Conservation (phyloP, 2,888 invertebrate species). For the Gnatocerus cornutus region DNA sequence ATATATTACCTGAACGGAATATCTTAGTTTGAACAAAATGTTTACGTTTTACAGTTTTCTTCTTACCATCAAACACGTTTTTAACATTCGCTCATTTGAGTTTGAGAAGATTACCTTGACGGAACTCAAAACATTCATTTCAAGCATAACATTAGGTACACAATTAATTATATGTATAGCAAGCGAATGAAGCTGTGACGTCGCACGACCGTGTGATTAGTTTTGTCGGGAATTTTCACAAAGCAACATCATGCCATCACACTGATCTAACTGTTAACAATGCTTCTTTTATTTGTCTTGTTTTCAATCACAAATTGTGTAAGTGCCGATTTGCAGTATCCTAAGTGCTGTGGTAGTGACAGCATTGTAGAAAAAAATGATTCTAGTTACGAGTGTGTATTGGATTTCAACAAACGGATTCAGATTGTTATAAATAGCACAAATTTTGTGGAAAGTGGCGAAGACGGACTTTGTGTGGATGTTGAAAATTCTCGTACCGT, state of each 20-base stretch:
- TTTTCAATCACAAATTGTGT: slow-evolving; percentile 11
- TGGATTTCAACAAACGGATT: slow-evolving; percentile 45
- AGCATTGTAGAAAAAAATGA: slow-evolving; percentile 26
- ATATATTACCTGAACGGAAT: too few relatives aligned
- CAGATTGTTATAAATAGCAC: slow-evolving; percentile 28
- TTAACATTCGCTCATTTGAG: neutral
- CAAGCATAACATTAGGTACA: slow-evolving; percentile 20
- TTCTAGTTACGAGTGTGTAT: slow-evolving; percentile 26
- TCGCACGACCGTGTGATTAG: neutral
- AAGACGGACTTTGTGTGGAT: slow-evolving; percentile 32
- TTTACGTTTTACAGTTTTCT: too few relatives aligned
- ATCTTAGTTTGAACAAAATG: too few relatives aligned
- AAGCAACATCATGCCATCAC: slow-evolving; percentile 35
- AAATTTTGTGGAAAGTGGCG: slow-evolving; percentile 15
- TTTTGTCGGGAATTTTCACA: slow-evolving; percentile 27
- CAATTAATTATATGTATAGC: slow-evolving; percentile 12
- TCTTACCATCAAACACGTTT: neutral
- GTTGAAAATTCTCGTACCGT: slow-evolving; percentile 33
- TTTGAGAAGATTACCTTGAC: neutral
- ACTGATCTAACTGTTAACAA: neutral
- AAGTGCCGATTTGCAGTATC: neutral
- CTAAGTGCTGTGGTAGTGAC: slow-evolving; percentile 46
- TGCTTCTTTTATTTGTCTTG: slow-evolving; percentile 22
- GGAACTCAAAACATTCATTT: neutral
- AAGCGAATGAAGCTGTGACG: slow-evolving; percentile 28